Percentiles rank a stretch among this genome's conserved stretches.
Evolutionary conservation across 2,797 vertebrate species (phyloP).

Genomic region (Mormyrops boulengeri): DNA sequence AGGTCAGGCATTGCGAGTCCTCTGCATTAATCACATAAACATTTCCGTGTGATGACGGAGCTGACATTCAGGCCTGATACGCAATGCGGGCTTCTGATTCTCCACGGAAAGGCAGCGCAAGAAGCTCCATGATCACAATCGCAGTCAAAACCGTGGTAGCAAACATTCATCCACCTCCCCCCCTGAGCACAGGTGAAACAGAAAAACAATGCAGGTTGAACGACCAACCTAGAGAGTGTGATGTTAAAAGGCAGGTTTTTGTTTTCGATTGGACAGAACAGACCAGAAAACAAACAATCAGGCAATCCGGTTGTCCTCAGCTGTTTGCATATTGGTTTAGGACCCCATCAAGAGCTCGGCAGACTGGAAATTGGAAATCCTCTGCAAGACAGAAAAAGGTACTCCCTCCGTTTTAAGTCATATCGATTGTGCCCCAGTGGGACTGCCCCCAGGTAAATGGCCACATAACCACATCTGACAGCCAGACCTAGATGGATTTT

Average conservation of each 20-base stretch:
- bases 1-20: neutral
- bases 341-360: constrained; percentile 14
- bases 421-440: constrained; percentile 30
- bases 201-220: neutral
- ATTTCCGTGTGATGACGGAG: neutral
- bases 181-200: neutral
- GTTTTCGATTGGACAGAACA: neutral
- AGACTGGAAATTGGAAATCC: constrained; percentile 23
- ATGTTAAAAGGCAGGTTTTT: neutral
- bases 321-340: constrained; percentile 17
- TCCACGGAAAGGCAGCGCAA: neutral
- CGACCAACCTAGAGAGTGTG: neutral
- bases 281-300: neutral
- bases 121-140: neutral
- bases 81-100: neutral
- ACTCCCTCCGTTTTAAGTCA: constrained; percentile 27
- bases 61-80: neutral
- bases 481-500: neutral
- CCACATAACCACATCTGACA: constrained; percentile 25
- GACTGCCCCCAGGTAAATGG: constrained; percentile 23
- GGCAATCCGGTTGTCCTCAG: neutral
- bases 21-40: neutral
- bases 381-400: constrained; percentile 23
- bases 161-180: neutral
- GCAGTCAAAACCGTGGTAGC: neutral